Conservation (phyloP, 2,888 invertebrate genomes). For the Archips crataeganus region DNA sequence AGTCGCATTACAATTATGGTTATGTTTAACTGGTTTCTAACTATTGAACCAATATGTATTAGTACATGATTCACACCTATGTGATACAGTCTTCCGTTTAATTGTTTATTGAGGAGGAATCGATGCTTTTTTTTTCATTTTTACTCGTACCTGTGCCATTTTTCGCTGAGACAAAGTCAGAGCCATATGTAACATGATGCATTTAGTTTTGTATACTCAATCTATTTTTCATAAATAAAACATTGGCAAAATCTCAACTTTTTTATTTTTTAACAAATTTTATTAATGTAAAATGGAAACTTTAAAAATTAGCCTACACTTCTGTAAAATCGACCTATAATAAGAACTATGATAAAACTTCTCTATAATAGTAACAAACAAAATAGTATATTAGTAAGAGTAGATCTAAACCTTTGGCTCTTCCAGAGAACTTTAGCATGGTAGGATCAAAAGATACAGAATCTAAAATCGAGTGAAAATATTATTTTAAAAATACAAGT, state of each 20-base stretch:
- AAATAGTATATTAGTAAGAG: slow-evolving; percentile 35
- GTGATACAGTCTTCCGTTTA: slow-evolving; percentile 21
- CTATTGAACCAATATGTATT: neutral
- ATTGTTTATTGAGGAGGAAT: neutral
- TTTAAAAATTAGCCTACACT: slow-evolving; percentile 54
- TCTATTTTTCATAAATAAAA: slow-evolving; percentile 48
- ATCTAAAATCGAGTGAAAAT: slow-evolving; percentile 34
- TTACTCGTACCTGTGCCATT: neutral
- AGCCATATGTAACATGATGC: neutral
- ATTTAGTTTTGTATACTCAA: neutral
- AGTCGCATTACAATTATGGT: neutral
- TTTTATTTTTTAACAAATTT: slow-evolving; percentile 74
- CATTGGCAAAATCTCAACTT: slow-evolving; percentile 56
- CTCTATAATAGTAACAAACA: slow-evolving; percentile 37
- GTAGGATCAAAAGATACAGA: slow-evolving; percentile 34
- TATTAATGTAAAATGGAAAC: slow-evolving; percentile 60
- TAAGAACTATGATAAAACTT: slow-evolving; percentile 54
- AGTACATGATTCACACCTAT: neutral
- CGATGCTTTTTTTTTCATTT: slow-evolving; percentile 9
- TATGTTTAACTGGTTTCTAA: neutral
- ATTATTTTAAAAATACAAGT: slow-evolving; percentile 26
- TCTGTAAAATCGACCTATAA: slow-evolving; percentile 51
- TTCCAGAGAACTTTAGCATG: slow-evolving; percentile 22
- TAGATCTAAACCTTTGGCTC: slow-evolving; percentile 40
- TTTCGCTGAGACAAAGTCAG: neutral